Base-by-base conservation (phyloP, 2,797 vertebrate genomes). In the Alosa sapidissima region DNA sequence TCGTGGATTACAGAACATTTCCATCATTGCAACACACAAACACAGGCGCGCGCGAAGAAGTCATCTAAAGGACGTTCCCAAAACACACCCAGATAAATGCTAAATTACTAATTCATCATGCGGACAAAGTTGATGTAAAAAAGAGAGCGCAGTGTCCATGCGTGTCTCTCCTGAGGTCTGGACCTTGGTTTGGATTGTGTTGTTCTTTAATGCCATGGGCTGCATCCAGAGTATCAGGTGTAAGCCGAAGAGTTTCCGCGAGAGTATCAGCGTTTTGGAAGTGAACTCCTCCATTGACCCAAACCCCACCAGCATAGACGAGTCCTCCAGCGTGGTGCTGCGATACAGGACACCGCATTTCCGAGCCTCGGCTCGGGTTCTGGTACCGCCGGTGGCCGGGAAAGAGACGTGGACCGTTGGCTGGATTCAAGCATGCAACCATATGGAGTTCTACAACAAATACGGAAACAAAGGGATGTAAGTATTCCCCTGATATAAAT, bases 391-490 rank as follows among this genome's bases (percentile, higher is more conserved):
- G 8, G 93, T 99, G 28, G 92, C 96, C 91, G 94, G 92, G 78
- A 97, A 96, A 87, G 98, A 99, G 94, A 99, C 97, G 8, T 99
- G 98, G 98, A 96, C 97, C 10, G 96, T 99, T 60, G 98, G 98
- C 83, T 99, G 98, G 98, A 99, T 99, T 72, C 98, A 99, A 93
- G 98, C 98, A 0, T 99, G 98, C 91, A 98, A 97, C 93, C 97
- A 99, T 94, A 99, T 99, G 98, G 97, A 99, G 93, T 99, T 99
- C 91, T 97, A 97, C 95, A 99, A 99, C 89, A 96, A 96, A 81
- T 99, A 99, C 0, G 97, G 97, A 83, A 95, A 96, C 21, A 97
- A 97, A 92, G 98, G 98, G 91, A 98, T 97, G 98, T 99, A 91
- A 99, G 98, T 99, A 93, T 72, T 7, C 21, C 45, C 36, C 41